Evolutionary conservation across 2,113 vertebrate species (phyloP), one percentile per base, ranked within the genome.

Genomic region (Chlorodrepanis virens): DNA sequence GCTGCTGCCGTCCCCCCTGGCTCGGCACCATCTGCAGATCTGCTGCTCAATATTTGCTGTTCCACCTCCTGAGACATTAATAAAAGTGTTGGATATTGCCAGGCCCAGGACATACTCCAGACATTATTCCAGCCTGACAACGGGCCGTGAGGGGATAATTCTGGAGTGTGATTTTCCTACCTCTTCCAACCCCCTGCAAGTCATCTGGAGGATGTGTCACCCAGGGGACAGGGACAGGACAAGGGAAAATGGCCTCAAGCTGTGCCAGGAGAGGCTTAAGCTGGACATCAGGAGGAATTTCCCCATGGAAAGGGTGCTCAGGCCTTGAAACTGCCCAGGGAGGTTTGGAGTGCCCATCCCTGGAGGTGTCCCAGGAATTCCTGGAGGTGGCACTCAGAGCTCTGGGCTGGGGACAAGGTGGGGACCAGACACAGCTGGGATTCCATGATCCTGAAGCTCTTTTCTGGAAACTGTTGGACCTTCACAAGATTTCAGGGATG

Each of bases 1-100:
- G 76, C 95, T 89, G 90, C 83, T 86, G 75, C 90, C 4, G 1
- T 93, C 93, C 94, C 59, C 71, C 63, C 52, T 60, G 91, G 50
- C 89, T 59, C 75, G 50, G 45, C 20, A 83, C 92, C 90, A 86
- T 92, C 94, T 96, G 94, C 88, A 88, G 75, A 85, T 69, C 87
- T 28, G 53, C 72, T 37, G 90, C 76, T 75, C 87, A 65, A 23
- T 50, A 35, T 92, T 78, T 83, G 78, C 89, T 67, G 9, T 53
- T 90, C 71, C 88, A 86, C 57, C 70, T 92, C 77, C 79, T 53
- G 61, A 75, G 79, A 69, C 28, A 14, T 53, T 31, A 59, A 67
- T 74, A 10, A 22, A 61, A 81, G 61, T 54, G 5, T 2, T 63
- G 83, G 69, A 40, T 67, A 12, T 23, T 75, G 35, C 64, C 74